Percentiles rank a stretch among this genome's conserved stretches.
Conservation (phyloP, 2,797 vertebrate genomes). For the Choloepus didactylus region DNA sequence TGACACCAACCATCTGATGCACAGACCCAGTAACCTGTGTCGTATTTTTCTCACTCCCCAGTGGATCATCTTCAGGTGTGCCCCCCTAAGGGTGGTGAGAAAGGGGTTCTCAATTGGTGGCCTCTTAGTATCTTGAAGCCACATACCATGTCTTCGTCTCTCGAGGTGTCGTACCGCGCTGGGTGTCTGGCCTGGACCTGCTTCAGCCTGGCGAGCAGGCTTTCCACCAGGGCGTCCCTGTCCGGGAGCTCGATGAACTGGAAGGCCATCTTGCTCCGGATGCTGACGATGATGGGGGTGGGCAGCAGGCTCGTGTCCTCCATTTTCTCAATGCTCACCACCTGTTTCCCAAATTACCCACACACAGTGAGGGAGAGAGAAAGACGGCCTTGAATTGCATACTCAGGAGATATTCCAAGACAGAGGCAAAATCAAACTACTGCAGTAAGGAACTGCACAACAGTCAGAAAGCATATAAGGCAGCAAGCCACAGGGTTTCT, state of each 20-base stretch:
- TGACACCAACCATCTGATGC: not conserved
- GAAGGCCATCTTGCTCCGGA: slow-evolving; percentile 95
- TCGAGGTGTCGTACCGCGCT: slow-evolving; percentile 79
- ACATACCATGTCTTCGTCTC: slow-evolving; percentile 85
- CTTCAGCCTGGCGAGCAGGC: slow-evolving; percentile 89
- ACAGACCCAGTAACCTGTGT: fast-evolving
- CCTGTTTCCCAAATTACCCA: slow-evolving; percentile 86
- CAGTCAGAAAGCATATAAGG: not conserved
- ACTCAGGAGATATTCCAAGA: not conserved
- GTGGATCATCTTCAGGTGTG: fast-evolving
- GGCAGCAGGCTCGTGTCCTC: slow-evolving; percentile 95
- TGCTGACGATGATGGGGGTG: slow-evolving; percentile 95
- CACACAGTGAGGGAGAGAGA: not conserved
- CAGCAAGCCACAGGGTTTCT: not conserved
- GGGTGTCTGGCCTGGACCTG: slow-evolving; percentile 89
- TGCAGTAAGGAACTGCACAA: not conserved
- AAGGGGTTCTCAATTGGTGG: fast-evolving
- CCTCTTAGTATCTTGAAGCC: not conserved
- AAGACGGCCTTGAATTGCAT: not conserved
- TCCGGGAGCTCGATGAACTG: slow-evolving; percentile 96
- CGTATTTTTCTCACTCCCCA: fast-evolving
- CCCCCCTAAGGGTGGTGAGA: not conserved
- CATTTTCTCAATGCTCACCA: slow-evolving; percentile 96
- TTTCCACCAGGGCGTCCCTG: slow-evolving; percentile 92
- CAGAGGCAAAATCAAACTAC: not conserved